A percentile compares a stretch with the other conserved stretches of the same genome.
phyloP scores from a whole-genome alignment of 1,140 invertebrate genomes.

The Lysiphlebus fabarum region DNA sequence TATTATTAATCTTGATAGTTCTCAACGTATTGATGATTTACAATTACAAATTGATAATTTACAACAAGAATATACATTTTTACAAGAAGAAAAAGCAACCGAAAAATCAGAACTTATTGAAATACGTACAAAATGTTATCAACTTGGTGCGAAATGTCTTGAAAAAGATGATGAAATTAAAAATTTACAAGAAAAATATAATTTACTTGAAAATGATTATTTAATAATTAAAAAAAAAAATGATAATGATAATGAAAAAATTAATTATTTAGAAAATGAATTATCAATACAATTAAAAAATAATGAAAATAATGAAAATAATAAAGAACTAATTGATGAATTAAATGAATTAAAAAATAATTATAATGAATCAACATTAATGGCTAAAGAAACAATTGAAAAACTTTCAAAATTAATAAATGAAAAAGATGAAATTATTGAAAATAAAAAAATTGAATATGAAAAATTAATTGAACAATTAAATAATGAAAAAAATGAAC shows the following conservation, averaged over 20 bases:
- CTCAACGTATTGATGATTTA: conserved; percentile 49
- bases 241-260: too few species aligned
- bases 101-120: conserved; percentile 49
- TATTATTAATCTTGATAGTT: conserved; percentile 37
- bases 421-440: conserved; percentile 44
- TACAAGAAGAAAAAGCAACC: conserved; percentile 37
- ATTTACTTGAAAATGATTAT: too few species aligned
- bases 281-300: too few species aligned
- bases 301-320: too few species aligned
- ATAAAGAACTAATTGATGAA: not conserved
- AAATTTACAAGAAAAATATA: too few species aligned
- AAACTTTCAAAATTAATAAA: conserved; percentile 42
- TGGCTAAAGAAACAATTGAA: conserved; percentile 49
- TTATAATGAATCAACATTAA: conserved; percentile 37
- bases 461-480: conserved; percentile 41
- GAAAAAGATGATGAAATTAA: conserved; percentile 47
- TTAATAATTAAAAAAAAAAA: too few species aligned
- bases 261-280: too few species aligned
- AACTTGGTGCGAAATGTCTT: conserved; percentile 50
- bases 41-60: conserved; percentile 48
- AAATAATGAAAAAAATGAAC: conserved; percentile 64
- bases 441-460: conserved; percentile 43
- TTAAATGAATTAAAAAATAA: conserved; percentile 30
- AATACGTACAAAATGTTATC: conserved; percentile 44
- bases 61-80: conserved; percentile 52